phyloP scores from a whole-genome alignment of 2,113 vertebrate species.

The Antechinus stuartii region DNA sequence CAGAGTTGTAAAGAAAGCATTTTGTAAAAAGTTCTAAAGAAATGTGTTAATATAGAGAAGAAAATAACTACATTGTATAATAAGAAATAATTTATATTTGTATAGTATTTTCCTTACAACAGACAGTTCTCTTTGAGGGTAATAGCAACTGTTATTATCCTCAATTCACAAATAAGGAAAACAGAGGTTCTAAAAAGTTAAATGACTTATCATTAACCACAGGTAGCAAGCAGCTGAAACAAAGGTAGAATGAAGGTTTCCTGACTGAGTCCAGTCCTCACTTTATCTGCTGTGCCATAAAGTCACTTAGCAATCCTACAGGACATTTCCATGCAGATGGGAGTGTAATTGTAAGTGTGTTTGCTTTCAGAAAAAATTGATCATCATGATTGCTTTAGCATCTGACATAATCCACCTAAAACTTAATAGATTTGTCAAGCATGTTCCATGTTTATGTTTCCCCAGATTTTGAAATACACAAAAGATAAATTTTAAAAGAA shows the following conservation, averaged over 20 bases:
- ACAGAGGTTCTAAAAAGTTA: no score
- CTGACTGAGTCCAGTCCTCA: neutral
- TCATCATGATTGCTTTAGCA: neutral
- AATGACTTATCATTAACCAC: neutral
- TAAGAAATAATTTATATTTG: neutral
- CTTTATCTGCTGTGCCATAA: neutral
- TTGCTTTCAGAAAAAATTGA: neutral
- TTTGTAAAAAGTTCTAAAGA: neutral
- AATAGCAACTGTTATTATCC: neutral
- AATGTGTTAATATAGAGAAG: neutral
- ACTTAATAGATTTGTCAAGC: neutral
- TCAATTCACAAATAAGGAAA: neutral
- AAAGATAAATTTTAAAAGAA: neutral
- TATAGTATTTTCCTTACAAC: neutral
- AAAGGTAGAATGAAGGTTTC: neutral
- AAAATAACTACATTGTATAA: neutral
- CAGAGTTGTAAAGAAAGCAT: neutral
- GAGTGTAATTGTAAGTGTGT: no score
- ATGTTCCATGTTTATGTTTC: neutral
- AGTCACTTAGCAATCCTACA: neutral
- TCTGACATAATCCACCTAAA: neutral
- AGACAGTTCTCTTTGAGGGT: neutral
- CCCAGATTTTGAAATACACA: neutral
- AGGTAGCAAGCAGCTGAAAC: neutral
- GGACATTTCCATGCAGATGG: no score